Percentiles rank a stretch among this genome's conserved stretches.
phyloP scores from a whole-genome alignment of 2,888 invertebrate species.

The Bombylius discolor region DNA sequence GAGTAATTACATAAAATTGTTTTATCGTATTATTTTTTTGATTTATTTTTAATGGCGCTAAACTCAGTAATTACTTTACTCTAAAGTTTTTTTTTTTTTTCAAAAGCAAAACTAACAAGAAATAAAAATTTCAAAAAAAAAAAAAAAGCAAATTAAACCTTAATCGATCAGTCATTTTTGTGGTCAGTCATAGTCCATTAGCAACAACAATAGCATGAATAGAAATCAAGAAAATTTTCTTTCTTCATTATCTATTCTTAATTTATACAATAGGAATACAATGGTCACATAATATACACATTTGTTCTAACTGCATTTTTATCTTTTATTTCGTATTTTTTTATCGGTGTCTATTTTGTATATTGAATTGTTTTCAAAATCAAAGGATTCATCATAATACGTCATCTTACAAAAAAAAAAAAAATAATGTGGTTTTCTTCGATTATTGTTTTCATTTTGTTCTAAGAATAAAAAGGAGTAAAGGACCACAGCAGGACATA shows the following conservation, averaged over 20 bases:
- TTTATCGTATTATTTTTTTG: too few species aligned
- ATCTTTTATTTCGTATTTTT: background rate
- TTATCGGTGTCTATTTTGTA: too few species aligned
- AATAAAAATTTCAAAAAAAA: background rate
- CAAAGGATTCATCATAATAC: slow-evolving; percentile 17
- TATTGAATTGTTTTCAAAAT: background rate
- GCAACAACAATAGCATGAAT: too few species aligned
- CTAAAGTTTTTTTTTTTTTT: too few species aligned
- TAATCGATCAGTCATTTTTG: background rate
- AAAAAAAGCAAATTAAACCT: background rate
- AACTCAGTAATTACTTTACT: too few species aligned
- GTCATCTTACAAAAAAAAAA: slow-evolving; percentile 9
- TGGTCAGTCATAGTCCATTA: too few species aligned
- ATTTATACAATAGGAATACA: background rate
- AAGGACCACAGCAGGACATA: slow-evolving; percentile 9
- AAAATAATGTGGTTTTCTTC: background rate
- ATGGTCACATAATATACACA: too few species aligned
- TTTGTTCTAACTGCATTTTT: background rate
- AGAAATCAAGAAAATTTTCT: too few species aligned
- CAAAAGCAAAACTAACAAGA: background rate
- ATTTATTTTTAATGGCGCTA: too few species aligned
- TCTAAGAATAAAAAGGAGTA: slow-evolving; percentile 1
- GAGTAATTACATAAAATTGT: too few species aligned
- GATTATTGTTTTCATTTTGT: slow-evolving; percentile 2
- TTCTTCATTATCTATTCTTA: too few species aligned